Conservation (phyloP, 1,140 invertebrate species). For the Ceratosolen solmsi region DNA sequence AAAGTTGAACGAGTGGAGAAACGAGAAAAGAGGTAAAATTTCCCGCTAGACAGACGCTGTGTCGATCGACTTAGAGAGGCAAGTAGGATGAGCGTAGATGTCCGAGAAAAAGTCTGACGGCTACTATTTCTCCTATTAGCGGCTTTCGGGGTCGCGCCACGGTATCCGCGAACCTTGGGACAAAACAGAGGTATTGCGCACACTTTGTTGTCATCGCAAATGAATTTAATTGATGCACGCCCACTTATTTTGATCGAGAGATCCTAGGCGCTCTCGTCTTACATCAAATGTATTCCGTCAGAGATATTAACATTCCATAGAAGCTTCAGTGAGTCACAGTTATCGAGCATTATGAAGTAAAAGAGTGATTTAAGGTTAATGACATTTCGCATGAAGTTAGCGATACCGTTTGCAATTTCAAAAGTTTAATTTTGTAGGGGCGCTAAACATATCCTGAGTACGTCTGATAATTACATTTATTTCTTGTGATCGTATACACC, state of each 20-base stretch:
- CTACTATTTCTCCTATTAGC: not conserved
- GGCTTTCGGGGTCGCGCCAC: not conserved
- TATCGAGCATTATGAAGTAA: not conserved
- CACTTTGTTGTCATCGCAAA: not conserved
- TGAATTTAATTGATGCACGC: slow-evolving; percentile 7
- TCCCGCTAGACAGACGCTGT: not conserved
- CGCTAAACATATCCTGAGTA: not conserved
- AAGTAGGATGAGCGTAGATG: not conserved
- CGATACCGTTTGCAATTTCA: not conserved
- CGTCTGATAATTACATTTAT: not conserved
- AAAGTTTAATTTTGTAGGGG: not conserved
- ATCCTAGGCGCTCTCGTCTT: not conserved
- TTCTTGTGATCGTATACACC: not conserved
- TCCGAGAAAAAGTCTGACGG: not conserved
- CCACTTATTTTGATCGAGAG: not conserved
- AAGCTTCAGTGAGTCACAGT: not conserved
- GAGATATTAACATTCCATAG: slow-evolving; percentile 25
- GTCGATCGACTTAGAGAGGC: not conserved
- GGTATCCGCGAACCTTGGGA: slow-evolving; percentile 6
- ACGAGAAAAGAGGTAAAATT: not conserved
- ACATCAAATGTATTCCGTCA: not conserved
- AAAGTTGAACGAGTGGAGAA: not conserved
- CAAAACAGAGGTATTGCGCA: not conserved
- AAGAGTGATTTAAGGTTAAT: not conserved
- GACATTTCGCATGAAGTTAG: not conserved